Conservation (phyloP, 2,888 invertebrate genomes). For the Plusia festucae region DNA sequence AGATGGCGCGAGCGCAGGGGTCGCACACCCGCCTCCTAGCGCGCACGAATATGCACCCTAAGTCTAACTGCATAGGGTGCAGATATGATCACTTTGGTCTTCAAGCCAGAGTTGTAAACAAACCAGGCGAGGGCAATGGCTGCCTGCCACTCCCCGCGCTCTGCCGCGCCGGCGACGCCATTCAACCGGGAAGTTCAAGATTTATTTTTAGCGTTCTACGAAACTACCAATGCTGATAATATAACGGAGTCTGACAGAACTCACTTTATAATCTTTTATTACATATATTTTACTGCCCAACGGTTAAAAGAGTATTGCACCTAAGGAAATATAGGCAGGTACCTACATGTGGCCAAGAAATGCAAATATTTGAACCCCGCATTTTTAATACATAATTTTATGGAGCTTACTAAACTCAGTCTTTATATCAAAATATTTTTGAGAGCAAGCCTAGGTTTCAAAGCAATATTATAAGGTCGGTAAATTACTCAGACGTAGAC, state of each 20-base stretch:
- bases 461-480: too few relatives aligned
- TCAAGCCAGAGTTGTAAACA: constrained; percentile 84
- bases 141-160: constrained; percentile 85
- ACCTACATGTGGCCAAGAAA: too few relatives aligned
- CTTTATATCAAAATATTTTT: too few relatives aligned
- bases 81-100: constrained; percentile 67
- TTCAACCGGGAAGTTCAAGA: constrained; percentile 89
- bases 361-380: too few relatives aligned
- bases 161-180: constrained; percentile 81
- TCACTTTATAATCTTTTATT: constrained; percentile 9
- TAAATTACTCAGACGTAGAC: background rate
- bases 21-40: constrained; percentile 57
- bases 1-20: constrained; percentile 85
- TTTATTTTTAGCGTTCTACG: constrained; percentile 87
- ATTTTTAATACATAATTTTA: too few relatives aligned
- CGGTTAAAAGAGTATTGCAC: too few relatives aligned
- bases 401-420: too few relatives aligned
- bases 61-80: constrained; percentile 72
- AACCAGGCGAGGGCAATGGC: constrained; percentile 88
- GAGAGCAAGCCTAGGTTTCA: background rate
- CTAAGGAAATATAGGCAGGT: too few relatives aligned
- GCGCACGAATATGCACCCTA: constrained; percentile 77
- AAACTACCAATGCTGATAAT: constrained; percentile 73
- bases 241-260: constrained; percentile 47
- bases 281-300: too few relatives aligned